Evolutionary conservation across 2,113 vertebrate genomes (phyloP).

Genomic region (Nibea coibor): DNA sequence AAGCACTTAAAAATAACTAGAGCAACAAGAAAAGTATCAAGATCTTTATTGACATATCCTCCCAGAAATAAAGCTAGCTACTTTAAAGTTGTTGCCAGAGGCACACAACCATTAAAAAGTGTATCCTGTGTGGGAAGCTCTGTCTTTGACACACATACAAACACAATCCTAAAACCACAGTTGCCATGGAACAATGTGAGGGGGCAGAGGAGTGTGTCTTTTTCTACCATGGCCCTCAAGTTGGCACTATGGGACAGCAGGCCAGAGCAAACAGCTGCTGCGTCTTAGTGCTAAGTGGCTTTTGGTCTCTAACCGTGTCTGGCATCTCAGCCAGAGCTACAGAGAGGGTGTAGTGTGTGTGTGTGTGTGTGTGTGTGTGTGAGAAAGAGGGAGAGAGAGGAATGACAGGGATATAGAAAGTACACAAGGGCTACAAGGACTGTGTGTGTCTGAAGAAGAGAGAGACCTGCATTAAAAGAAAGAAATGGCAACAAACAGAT

Average conservation of each 20-base stretch:
- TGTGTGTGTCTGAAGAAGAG: slow-evolving; percentile 34
- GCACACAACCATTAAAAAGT: slow-evolving; percentile 67
- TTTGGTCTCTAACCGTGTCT: slow-evolving; percentile 72
- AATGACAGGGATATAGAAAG: slow-evolving; percentile 47
- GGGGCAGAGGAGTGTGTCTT: slow-evolving; percentile 46
- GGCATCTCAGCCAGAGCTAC: slow-evolving; percentile 67
- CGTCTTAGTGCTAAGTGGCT: slow-evolving; percentile 74
- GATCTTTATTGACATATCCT: slow-evolving; percentile 64
- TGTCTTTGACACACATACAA: slow-evolving; percentile 57
- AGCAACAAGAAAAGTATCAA: slow-evolving; percentile 52
- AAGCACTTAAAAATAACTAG: slow-evolving; percentile 68
- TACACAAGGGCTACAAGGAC: slow-evolving; percentile 15
- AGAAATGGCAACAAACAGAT: slow-evolving; percentile 70
- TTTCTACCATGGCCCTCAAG: slow-evolving; percentile 45
- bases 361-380: slow-evolving; percentile 38
- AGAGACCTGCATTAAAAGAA: slow-evolving; percentile 35
- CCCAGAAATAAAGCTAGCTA: slow-evolving; percentile 62
- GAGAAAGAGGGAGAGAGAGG: not conserved
- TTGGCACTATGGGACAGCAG: slow-evolving; percentile 60
- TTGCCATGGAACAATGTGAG: slow-evolving; percentile 68
- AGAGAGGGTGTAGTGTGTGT: slow-evolving; percentile 45
- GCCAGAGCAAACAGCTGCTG: slow-evolving; percentile 76
- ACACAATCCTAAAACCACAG: slow-evolving; percentile 47
- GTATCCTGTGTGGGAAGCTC: slow-evolving; percentile 71
- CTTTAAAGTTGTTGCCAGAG: slow-evolving; percentile 71